A percentile compares a stretch with the other conserved stretches of the same genome.
phyloP scores from a whole-genome alignment of 1,140 invertebrate genomes.

The Drosophila malerkotliana region DNA sequence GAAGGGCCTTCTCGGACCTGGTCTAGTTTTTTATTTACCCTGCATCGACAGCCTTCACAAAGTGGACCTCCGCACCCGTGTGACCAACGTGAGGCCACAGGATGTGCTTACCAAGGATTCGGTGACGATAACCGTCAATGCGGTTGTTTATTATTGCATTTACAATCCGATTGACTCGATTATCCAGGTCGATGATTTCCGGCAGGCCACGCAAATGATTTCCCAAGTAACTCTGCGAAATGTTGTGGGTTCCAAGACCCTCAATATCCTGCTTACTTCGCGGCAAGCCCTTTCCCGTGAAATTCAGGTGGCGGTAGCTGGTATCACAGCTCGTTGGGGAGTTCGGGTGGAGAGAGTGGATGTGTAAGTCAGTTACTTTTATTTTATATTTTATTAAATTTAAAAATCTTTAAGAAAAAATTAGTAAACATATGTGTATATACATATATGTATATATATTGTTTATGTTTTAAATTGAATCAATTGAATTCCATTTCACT shows the following conservation, averaged over 20 bases:
- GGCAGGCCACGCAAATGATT: conserved; percentile 89
- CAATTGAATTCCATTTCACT: too few relatives aligned
- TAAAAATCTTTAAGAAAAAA: too few relatives aligned
- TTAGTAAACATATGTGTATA: too few relatives aligned
- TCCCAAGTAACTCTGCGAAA: conserved; percentile 86
- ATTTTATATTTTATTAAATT: not conserved
- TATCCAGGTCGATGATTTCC: conserved; percentile 92
- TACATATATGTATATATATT: too few relatives aligned
- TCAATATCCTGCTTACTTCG: conserved; percentile 86
- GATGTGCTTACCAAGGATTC: conserved; percentile 91
- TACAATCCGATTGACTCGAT: conserved; percentile 91
- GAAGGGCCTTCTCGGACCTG: conserved; percentile 58
- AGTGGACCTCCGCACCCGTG: conserved; percentile 89
- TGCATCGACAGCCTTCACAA: conserved; percentile 90
- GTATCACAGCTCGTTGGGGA: conserved; percentile 90
- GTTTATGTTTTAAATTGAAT: too few relatives aligned
- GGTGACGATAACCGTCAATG: conserved; percentile 91
- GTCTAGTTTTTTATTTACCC: conserved; percentile 89
- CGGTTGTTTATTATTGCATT: conserved; percentile 90
- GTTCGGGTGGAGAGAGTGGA: conserved; percentile 97
- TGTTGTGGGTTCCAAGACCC: conserved; percentile 90
- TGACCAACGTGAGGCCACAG: conserved; percentile 89
- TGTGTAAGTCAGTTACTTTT: conserved; percentile 88
- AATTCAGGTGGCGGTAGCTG: conserved; percentile 56
- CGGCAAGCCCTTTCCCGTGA: conserved; percentile 53